Percentiles rank a stretch among this genome's conserved stretches.
phyloP scores from a whole-genome alignment of 2,113 vertebrate species.

The Solenodon paradoxus region DNA sequence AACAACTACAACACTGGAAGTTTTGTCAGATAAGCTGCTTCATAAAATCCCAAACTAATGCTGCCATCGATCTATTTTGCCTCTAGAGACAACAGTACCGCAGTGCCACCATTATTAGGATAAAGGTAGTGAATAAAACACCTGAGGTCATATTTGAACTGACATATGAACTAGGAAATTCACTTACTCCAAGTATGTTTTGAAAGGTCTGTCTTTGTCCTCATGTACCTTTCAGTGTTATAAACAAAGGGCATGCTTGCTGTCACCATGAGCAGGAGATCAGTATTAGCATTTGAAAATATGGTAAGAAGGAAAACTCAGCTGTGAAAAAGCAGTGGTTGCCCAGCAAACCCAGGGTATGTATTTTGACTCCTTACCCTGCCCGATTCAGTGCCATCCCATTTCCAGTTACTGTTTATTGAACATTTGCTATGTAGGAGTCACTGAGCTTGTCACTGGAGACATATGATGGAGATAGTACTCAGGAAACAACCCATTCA shows the following conservation, averaged over 20 bases:
- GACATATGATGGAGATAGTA: background rate
- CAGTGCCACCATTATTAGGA: background rate
- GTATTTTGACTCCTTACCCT: background rate
- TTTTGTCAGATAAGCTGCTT: background rate
- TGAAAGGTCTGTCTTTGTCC: background rate
- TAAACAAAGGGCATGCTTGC: background rate
- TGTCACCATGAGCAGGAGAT: background rate
- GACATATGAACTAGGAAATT: background rate
- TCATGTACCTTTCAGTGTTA: background rate
- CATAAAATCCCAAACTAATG: background rate
- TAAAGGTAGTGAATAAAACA: background rate
- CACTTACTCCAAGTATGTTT: background rate
- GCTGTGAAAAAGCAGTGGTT: background rate
- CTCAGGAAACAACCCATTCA: background rate
- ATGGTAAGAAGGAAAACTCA: background rate
- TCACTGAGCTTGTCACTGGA: background rate
- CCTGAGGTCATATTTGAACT: background rate
- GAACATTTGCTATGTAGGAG: background rate
- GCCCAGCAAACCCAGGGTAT: background rate
- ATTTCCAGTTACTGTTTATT: background rate
- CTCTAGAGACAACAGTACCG: background rate
- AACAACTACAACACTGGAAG: background rate
- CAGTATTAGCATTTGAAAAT: background rate
- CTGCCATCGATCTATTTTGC: background rate
- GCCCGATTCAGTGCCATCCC: background rate